A percentile compares a stretch with the other conserved stretches of the same genome.
phyloP scores from a whole-genome alignment of 2,113 vertebrate genomes.

The Stegastes partitus region DNA sequence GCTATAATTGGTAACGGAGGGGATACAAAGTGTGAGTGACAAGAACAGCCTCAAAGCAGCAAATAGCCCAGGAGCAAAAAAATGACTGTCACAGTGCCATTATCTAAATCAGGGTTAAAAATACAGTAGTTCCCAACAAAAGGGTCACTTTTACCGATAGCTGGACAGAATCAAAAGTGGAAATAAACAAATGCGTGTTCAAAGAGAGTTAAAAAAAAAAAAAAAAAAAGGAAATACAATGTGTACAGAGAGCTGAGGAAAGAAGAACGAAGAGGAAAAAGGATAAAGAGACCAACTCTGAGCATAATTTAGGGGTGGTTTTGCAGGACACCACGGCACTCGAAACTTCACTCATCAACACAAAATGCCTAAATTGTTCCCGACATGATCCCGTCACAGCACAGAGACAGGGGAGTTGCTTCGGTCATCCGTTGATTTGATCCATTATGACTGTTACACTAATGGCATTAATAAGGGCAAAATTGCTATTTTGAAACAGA shows the following conservation, averaged over 20 bases:
- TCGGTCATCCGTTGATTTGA: constrained; percentile 86
- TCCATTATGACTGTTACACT: constrained; percentile 88
- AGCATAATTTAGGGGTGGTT: constrained; percentile 59
- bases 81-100: constrained; percentile 59
- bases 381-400: constrained; percentile 83
- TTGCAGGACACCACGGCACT: constrained; percentile 63
- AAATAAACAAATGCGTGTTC: background rate
- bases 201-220: background rate
- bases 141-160: constrained; percentile 49
- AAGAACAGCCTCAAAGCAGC: constrained; percentile 55
- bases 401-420: constrained; percentile 83
- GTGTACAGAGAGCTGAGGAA: background rate
- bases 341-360: constrained; percentile 83
- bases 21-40: constrained; percentile 73
- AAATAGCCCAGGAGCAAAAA: constrained; percentile 58
- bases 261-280: background rate
- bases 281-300: constrained; percentile 13
- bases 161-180: constrained; percentile 19
- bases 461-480: constrained; percentile 90
- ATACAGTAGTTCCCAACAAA: constrained; percentile 52
- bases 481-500: constrained; percentile 86
- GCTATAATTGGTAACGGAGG: constrained; percentile 58
- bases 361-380: constrained; percentile 80
- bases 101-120: constrained; percentile 75
- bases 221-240: background rate